Conservation (phyloP, 2,797 vertebrate genomes). For the Lutjanus campechanus region DNA sequence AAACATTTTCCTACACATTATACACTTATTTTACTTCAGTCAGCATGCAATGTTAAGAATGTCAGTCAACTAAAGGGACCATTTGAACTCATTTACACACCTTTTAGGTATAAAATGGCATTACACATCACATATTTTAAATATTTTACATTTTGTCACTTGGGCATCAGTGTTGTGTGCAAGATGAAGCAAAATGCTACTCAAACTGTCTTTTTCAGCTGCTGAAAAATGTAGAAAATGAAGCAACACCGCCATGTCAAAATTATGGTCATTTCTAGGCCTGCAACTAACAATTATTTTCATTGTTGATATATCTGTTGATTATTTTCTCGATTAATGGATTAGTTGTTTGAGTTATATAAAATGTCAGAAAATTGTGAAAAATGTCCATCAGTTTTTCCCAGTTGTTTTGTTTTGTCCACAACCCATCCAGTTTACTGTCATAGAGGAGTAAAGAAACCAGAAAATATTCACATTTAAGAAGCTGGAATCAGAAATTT, state of each 20-base stretch:
- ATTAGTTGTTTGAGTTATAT: too few relatives aligned
- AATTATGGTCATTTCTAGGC: neutral
- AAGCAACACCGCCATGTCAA: neutral
- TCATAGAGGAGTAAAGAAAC: too few relatives aligned
- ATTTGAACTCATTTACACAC: neutral
- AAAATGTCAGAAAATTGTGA: too few relatives aligned
- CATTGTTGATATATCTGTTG: too few relatives aligned
- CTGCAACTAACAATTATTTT: too few relatives aligned
- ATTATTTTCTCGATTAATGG: too few relatives aligned
- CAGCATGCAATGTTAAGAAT: conserved; percentile 13
- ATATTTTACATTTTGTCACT: neutral
- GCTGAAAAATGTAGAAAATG: neutral
- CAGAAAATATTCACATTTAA: too few relatives aligned
- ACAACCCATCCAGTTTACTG: too few relatives aligned
- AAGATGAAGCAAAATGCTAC: neutral
- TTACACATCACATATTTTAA: neutral
- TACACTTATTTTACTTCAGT: neutral
- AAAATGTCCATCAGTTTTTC: too few relatives aligned
- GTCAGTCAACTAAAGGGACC: neutral
- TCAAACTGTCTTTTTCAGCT: neutral
- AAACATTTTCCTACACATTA: neutral
- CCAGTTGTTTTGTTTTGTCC: too few relatives aligned
- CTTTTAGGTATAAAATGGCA: neutral
- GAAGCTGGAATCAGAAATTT: too few relatives aligned
- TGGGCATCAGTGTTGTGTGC: neutral